Percentiles rank a stretch among this genome's conserved stretches.
phyloP scores from a whole-genome alignment of 2,888 invertebrate species.

The Habrosyne pyritoides region DNA sequence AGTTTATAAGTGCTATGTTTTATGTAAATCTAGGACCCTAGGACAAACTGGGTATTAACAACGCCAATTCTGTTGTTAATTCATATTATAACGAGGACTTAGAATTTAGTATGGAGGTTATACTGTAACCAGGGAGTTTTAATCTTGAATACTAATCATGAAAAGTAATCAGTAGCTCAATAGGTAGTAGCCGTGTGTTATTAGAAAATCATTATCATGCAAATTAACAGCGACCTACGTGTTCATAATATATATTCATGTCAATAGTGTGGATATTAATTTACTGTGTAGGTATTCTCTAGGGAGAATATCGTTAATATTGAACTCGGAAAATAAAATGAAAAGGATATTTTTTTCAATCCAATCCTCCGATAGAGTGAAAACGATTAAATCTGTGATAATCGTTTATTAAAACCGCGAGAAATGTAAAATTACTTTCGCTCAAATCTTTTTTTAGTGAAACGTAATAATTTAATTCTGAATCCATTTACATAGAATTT shows the following conservation, averaged over 20 bases:
- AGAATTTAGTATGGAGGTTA: constrained; percentile 2
- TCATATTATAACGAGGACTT: constrained; percentile 3
- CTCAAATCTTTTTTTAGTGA: neutral
- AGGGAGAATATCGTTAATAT: neutral
- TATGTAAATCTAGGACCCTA: constrained; percentile 34
- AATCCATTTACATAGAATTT: constrained; percentile 1
- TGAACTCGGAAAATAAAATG: neutral
- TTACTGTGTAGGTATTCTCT: neutral
- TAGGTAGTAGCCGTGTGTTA: constrained; percentile 20
- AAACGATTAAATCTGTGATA: constrained; percentile 7
- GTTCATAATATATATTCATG: neutral
- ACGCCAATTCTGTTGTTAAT: constrained; percentile 15
- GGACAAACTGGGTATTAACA: constrained; percentile 20
- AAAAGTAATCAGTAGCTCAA: constrained; percentile 26
- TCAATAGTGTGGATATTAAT: neutral
- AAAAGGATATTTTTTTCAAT: neutral
- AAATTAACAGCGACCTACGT: constrained; percentile 24
- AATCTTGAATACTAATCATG: constrained; percentile 29
- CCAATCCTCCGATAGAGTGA: neutral
- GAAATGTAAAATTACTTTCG: neutral
- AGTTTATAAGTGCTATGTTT: constrained; percentile 21
- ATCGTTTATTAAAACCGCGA: neutral
- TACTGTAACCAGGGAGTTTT: constrained; percentile 14
- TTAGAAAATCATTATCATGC: constrained; percentile 30
- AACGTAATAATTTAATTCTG: neutral